Evolutionary conservation across 2,888 invertebrate species (phyloP), one percentile per base, ranked within the genome.

Genomic region (Agrenia bidenticulata): DNA sequence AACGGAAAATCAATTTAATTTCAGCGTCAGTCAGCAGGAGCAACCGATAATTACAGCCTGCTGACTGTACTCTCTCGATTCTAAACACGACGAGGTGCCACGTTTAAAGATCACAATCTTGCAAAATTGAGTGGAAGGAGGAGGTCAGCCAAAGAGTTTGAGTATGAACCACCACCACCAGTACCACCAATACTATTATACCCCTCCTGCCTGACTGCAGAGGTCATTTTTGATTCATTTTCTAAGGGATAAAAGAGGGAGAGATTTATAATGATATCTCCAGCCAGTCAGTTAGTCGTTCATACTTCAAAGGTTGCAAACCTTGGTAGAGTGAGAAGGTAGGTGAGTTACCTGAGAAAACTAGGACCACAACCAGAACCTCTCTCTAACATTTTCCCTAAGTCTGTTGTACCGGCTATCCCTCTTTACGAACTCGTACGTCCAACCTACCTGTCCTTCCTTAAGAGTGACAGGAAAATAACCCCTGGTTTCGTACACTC

Each of bases 381-480:
- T 32, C 11, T 7, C 11, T 32, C 4, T 32, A 32, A 32, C 11
- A 7, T 32, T 11, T 32, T 7, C 32, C 11, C 32, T 32, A 32
- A 4, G 5, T 32, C 32, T 32, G 32, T 32, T 7, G 32, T 11
- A 32, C 5, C 32, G 11, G 32, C 32, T 32, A 32, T 32, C 11
- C 4, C 11, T 32, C 32, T 32, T 32, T 32, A 32, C 32, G 32
- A 45, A 19, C n/a, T 45, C 15, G 39, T 19, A 15, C n/a, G 32
- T 9, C 15, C 32, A 56, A 32, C 26, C 15, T 45, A 45, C 61
- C 50, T 61, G 61, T 61, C 61, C 49, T 26, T 41, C 39, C 39
- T 37, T 23, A 17, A 24, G 62, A 62, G 54, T 62, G 62, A 55
- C 55, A 62, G 45, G 62, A 54, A 62, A 62, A 62, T 62, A 55